These are phyloP conservation scores for Plebejus melissa DNA, from an alignment of 2,888 invertebrate genomes.

Conservation along the genomic window DNA sequence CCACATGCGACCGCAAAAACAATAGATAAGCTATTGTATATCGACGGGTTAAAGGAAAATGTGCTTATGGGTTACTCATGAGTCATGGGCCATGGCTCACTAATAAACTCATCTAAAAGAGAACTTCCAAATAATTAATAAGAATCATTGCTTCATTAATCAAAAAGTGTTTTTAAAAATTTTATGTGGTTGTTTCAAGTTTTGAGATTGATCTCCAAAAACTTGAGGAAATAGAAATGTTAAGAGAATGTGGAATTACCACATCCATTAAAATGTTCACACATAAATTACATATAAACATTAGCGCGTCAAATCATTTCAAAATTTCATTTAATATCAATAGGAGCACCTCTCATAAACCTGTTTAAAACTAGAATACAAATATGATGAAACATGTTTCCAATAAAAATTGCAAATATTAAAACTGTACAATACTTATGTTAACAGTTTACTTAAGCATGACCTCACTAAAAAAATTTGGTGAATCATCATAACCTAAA, in stretches of 20 bases:
- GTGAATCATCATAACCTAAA: slow-evolving; percentile 42
- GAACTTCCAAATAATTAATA: too few relatives aligned
- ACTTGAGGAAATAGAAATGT: neutral
- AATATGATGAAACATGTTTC: neutral
- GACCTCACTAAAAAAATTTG: slow-evolving; percentile 39
- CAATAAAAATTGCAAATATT: slow-evolving; percentile 1
- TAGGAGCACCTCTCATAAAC: neutral
- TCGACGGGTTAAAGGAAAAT: too few relatives aligned
- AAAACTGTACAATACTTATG: slow-evolving; percentile 7
- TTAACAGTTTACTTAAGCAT: slow-evolving; percentile 36
- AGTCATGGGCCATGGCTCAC: too few relatives aligned
- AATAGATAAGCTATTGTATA: too few relatives aligned
- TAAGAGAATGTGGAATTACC: neutral
- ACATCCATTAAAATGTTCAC: neutral
- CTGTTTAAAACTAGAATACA: neutral
- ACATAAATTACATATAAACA: neutral
- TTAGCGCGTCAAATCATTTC: neutral
- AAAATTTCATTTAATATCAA: neutral
- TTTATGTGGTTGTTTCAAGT: too few relatives aligned
- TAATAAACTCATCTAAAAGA: too few relatives aligned
- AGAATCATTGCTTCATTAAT: too few relatives aligned
- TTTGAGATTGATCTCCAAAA: neutral
- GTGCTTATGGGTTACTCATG: too few relatives aligned
- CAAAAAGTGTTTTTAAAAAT: too few relatives aligned
- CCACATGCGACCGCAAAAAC: too few relatives aligned